A percentile compares a stretch with the other conserved stretches of the same genome.
Evolutionary conservation across 2,888 invertebrate genomes (phyloP).

Genomic region (Bellardia bayeri): DNA sequence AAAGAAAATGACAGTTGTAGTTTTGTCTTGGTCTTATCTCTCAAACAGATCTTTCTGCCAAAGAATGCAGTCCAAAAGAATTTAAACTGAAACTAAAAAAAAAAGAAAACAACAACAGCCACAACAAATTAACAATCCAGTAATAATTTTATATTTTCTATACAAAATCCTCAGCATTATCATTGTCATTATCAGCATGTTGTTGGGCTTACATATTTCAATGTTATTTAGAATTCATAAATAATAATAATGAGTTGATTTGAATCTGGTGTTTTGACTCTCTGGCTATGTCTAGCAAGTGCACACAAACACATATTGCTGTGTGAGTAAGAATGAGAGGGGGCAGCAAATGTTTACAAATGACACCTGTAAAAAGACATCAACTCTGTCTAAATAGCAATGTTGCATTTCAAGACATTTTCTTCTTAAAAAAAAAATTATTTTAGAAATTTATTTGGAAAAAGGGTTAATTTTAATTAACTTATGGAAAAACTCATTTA

Average conservation of each 20-base stretch:
- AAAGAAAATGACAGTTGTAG: constrained; percentile 46
- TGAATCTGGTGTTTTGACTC: constrained; percentile 46
- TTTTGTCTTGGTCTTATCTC: constrained; percentile 60
- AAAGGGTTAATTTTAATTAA: constrained; percentile 51
- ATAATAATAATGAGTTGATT: constrained; percentile 74
- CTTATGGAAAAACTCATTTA: neutral
- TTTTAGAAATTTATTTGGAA: constrained; percentile 9
- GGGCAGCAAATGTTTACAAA: neutral
- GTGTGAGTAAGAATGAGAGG: neutral
- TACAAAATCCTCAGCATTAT: constrained; percentile 46
- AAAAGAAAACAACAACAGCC: no score
- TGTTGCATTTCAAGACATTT: neutral
- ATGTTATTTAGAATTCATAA: constrained; percentile 75
- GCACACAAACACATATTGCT: neutral
- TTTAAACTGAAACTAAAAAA: constrained; percentile 1
- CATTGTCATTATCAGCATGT: constrained; percentile 65
- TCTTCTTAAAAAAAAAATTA: neutral
- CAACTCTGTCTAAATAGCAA: neutral
- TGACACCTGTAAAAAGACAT: constrained; percentile 50
- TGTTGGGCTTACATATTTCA: constrained; percentile 74
- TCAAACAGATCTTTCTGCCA: constrained; percentile 55
- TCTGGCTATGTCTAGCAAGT: neutral
- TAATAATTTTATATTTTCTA: constrained; percentile 17
- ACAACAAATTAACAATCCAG: constrained; percentile 28
- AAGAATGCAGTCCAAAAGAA: constrained; percentile 26